Evolutionary conservation across 2,888 invertebrate species (phyloP), one percentile per base, ranked within the genome.

Genomic region (Drosophila falleni): DNA sequence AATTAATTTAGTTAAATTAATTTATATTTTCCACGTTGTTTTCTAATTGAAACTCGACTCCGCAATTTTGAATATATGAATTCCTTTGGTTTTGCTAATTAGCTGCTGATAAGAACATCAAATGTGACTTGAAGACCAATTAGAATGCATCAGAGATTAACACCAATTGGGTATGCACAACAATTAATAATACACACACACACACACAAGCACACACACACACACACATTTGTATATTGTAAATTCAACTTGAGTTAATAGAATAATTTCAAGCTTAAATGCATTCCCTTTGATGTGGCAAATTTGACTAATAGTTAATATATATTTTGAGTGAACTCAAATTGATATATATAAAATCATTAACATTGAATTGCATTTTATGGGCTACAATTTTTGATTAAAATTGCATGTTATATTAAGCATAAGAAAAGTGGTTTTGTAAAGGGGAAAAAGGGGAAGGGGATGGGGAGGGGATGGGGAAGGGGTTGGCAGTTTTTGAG

Each of bases 311-410:
- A 19, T 26, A 56, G 19, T 56, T 56, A 46, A 46, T 37, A 29
- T 6, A 26, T 0, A 23, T 56, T 56, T 56, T 23, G 16, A 8
- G n/a, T 2, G 10, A 35, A 47, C 37, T 37, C 26, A 47, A 26
- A 46, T 16, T 49, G 35, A 56, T 46, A n/a, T n/a, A n/a, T 62
- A 49, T 39, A 55, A 71, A 55, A 54, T 37, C 63, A 73, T 77
- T 60, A 39, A 55, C 46, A 23, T 77, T 39, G 29, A 4, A 71
- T 56, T 56, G 41, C 59, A 41, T 59, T 59, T 58, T 37, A 37
- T 58, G 10, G 37, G 37, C 26, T 19, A 11, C 60, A 46, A 46
- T 10, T 33, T 13, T 23, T 8, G 4, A 49, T 59, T 35, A 44
- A 49, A 49, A n/a, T 51, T 29, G 33, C 55, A 50, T 50, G 15